These are phyloP conservation scores for Pundamilia nyererei DNA, from an alignment of 2,113 vertebrate species.

Conservation along the genomic window DNA sequence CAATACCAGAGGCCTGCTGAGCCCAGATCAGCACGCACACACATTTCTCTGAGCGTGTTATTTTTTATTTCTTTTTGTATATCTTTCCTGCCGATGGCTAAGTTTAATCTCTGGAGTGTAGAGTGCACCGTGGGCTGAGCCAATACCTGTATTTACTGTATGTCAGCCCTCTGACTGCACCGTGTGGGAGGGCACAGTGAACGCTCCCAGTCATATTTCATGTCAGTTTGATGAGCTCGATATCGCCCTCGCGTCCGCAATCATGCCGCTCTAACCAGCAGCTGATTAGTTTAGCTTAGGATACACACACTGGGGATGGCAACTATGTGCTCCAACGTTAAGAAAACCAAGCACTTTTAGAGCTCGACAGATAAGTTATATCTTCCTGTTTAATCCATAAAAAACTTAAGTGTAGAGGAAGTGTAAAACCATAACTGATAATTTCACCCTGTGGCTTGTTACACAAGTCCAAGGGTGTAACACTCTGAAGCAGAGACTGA, in stretches of 20 bases:
- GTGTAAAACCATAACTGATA: not conserved
- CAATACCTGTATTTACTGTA: not conserved
- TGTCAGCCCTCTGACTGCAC: not conserved
- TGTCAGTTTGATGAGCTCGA: not conserved
- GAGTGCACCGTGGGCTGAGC: not conserved
- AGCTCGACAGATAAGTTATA: not conserved
- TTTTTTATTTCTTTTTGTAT: not conserved
- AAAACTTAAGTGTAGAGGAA: not conserved
- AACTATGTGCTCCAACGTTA: not conserved
- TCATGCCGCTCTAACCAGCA: not conserved
- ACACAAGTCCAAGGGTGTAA: not conserved
- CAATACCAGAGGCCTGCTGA: not conserved
- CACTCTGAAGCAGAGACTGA: not conserved
- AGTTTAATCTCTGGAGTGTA: not conserved
- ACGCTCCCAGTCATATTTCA: not conserved
- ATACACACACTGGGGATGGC: not conserved
- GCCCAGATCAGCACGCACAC: not conserved
- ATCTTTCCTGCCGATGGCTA: not conserved
- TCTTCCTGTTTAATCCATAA: not conserved
- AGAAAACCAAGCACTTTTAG: not conserved
- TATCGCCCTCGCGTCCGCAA: not conserved
- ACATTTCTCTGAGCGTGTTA: not conserved
- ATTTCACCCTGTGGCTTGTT: not conserved
- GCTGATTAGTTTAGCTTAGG: not conserved
- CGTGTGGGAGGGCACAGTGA: not conserved